Base-by-base conservation (phyloP, 1,140 invertebrate genomes). In the Campodea augens region DNA sequence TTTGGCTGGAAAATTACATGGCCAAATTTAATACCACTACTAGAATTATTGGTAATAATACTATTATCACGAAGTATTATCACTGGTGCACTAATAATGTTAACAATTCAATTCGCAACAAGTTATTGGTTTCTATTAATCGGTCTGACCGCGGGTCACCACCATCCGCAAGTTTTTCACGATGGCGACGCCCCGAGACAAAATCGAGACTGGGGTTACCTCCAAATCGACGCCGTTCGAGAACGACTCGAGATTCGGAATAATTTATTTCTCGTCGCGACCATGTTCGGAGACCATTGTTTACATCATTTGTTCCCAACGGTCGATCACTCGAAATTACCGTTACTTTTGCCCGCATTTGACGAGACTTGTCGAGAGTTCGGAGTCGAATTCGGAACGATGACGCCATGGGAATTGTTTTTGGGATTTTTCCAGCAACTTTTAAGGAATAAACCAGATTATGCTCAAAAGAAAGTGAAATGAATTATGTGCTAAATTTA, bases 171-270 rank as follows among this genome's bases (percentile, higher is more conserved):
- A 23, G 77, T 82, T 43, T 84, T 82, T 57, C 84, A 87, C 52
- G 82, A 87, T 55, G 81, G 83, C 3, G 83, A 87, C 57, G 59
- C 68, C 49, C 57, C 71, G n/a, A n/a, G n/a, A n/a, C n/a, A n/a
- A n/a, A n/a, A n/a, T n/a, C n/a, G n/a, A n/a, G 82, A 87, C 55
- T 87, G 82, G 81, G 82, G 80, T 3, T 59, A 85, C 18, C 68
- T 75, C 51, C 76, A 85, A 63, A 50, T 87, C 38, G 78, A 85
- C 58, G 72, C 83, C 0, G 73, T 80, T 0, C 69, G 76, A 49
- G 81, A 82, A 51, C 69, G 79, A 44, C 61, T 66, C 3, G 74
- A 83, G 36, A 66, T 84, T n/a, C 76, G 74, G 20, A 66, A 71
- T 1, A 75, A 66, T n/a, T 60, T 74, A 21, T 76, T 82, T 51